phyloP scores from a whole-genome alignment of 1,140 invertebrate species.

The Cataglyphis hispanica region DNA sequence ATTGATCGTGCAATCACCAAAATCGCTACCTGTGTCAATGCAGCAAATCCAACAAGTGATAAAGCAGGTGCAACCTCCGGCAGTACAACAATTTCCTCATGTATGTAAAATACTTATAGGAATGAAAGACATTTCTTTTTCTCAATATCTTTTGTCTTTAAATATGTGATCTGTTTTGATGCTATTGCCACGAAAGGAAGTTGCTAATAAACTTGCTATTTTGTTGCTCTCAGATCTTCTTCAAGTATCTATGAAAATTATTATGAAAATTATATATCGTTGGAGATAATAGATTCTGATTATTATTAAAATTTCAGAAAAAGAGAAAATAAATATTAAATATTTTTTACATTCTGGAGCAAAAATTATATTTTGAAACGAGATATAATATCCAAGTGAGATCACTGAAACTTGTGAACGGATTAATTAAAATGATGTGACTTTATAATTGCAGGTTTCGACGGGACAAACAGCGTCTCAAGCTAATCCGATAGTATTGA shows the following conservation, averaged over 20 bases:
- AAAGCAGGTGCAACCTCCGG: constrained; percentile 88
- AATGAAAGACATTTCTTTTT: neutral
- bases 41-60: constrained; percentile 93
- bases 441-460: constrained; percentile 76
- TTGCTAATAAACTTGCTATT: neutral
- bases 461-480: constrained; percentile 81
- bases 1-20: constrained; percentile 89
- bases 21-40: constrained; percentile 90
- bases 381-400: neutral
- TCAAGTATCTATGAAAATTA: neutral
- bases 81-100: constrained; percentile 86
- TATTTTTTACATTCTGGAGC: neutral
- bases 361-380: neutral
- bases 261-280: neutral
- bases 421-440: neutral
- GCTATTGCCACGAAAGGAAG: neutral
- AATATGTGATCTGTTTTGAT: neutral
- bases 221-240: neutral
- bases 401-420: neutral
- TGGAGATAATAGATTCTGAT: neutral
- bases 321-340: neutral
- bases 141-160: neutral
- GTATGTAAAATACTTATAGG: constrained; percentile 75
- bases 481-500: constrained; percentile 82
- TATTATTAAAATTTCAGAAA: neutral